Conservation (phyloP, 2,113 vertebrate genomes). For the Onychostoma macrolepis region DNA sequence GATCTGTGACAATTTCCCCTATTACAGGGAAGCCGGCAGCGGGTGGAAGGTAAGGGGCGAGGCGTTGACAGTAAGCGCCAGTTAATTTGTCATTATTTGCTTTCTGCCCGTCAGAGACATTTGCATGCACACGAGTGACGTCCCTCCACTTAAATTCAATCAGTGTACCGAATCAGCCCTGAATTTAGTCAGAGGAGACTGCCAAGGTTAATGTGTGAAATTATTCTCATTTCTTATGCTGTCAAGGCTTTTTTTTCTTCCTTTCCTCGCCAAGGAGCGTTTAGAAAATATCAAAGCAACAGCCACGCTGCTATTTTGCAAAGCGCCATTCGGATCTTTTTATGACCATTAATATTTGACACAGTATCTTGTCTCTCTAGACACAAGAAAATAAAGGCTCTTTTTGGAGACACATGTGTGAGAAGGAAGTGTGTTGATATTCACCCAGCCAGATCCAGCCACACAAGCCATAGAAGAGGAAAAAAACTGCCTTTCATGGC, state of each 20-base stretch:
- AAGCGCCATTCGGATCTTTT: slow-evolving; percentile 32
- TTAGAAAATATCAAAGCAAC: slow-evolving; percentile 49
- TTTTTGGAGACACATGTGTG: slow-evolving; percentile 49
- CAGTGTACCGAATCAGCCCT: slow-evolving; percentile 53
- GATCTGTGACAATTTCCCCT: slow-evolving; percentile 94
- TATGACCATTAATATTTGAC: slow-evolving; percentile 52
- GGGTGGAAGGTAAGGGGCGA: slow-evolving; percentile 89
- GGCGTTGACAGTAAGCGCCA: not conserved
- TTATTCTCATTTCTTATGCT: slow-evolving; percentile 50
- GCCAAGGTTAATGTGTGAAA: slow-evolving; percentile 55
- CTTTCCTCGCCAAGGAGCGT: slow-evolving; percentile 26
- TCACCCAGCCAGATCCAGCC: slow-evolving; percentile 72
- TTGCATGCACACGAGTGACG: slow-evolving; percentile 53
- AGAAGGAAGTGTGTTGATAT: slow-evolving; percentile 71
- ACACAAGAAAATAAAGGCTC: slow-evolving; percentile 43
- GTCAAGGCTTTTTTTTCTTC: slow-evolving; percentile 44
- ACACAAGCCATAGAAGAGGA: slow-evolving; percentile 67
- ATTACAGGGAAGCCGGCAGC: slow-evolving; percentile 91
- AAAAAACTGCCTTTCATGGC: slow-evolving; percentile 78
- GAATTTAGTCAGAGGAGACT: slow-evolving; percentile 51
- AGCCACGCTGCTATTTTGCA: slow-evolving; percentile 41
- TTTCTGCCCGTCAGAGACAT: slow-evolving; percentile 46
- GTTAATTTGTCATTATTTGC: slow-evolving; percentile 45
- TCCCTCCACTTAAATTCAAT: slow-evolving; percentile 55
- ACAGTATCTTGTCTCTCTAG: slow-evolving; percentile 43